Evolutionary conservation across 2,888 invertebrate genomes (phyloP).

Genomic region (Drosophila gaucha): DNA sequence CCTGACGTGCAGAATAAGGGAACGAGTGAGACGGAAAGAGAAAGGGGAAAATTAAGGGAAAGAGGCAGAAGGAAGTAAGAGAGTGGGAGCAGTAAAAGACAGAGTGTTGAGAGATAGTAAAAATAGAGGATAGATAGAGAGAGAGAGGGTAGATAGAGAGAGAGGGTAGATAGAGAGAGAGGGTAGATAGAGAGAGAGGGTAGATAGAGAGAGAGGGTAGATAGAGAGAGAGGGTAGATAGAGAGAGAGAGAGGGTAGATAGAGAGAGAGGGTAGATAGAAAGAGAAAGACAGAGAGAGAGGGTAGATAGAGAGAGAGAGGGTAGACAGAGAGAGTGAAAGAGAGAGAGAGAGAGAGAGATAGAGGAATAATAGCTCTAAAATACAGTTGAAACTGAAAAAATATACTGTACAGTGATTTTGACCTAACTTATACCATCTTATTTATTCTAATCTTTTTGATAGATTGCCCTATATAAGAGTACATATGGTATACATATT

Average conservation of each 20-base stretch:
- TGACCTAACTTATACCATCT: too few relatives aligned
- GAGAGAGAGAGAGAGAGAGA: not conserved
- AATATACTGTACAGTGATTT: not conserved
- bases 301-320: not conserved
- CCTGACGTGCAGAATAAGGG: too few relatives aligned
- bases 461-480: too few relatives aligned
- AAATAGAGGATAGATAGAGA: not conserved
- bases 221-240: too few relatives aligned
- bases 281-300: not conserved
- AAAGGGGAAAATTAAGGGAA: too few relatives aligned
- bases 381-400: not conserved
- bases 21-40: too few relatives aligned
- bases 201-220: too few relatives aligned
- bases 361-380: not conserved
- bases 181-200: not conserved
- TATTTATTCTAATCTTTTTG: too few relatives aligned
- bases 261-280: too few relatives aligned
- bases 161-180: not conserved
- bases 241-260: not conserved
- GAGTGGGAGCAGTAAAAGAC: not conserved
- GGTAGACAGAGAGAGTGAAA: not conserved
- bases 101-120: not conserved
- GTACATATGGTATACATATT: too few relatives aligned
- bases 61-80: not conserved
- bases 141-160: not conserved